These are phyloP conservation scores for Xenus cinereus DNA, from an alignment of 2,113 vertebrate species.

Conservation along the genomic window DNA sequence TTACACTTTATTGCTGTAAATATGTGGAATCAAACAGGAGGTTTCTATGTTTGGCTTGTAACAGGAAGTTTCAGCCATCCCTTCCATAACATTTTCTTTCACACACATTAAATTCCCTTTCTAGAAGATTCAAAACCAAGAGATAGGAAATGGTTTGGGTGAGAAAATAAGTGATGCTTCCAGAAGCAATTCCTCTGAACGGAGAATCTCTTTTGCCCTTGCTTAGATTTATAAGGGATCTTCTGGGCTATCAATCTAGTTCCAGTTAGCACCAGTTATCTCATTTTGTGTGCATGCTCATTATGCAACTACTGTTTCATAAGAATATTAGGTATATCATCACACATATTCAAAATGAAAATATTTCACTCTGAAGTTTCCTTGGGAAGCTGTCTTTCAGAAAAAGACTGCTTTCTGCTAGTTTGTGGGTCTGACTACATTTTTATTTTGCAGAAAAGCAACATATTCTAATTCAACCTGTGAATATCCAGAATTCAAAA, in stretches of 20 bases:
- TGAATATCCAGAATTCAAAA: not conserved
- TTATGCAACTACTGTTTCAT: not conserved
- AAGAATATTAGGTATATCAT: not conserved
- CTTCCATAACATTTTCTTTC: not conserved
- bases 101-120: not conserved
- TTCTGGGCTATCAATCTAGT: not conserved
- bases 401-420: not conserved
- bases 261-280: not conserved
- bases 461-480: not conserved
- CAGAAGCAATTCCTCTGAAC: not conserved
- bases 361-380: not conserved
- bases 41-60: not conserved
- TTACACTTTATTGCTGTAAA: not conserved
- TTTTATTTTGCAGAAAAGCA: not conserved
- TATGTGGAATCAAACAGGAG: not conserved
- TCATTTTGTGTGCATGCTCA: not conserved
- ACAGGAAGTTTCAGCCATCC: rapidly evolving
- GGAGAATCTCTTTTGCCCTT: not conserved
- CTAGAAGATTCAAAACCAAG: not conserved
- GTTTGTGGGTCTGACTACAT: not conserved
- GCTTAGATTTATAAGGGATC: not conserved
- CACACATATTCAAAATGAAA: not conserved
- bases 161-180: not conserved
- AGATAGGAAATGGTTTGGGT: rapidly evolving
- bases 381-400: not conserved